Conservation (phyloP, 2,888 invertebrate species). For the Rhagonycha lutea region DNA sequence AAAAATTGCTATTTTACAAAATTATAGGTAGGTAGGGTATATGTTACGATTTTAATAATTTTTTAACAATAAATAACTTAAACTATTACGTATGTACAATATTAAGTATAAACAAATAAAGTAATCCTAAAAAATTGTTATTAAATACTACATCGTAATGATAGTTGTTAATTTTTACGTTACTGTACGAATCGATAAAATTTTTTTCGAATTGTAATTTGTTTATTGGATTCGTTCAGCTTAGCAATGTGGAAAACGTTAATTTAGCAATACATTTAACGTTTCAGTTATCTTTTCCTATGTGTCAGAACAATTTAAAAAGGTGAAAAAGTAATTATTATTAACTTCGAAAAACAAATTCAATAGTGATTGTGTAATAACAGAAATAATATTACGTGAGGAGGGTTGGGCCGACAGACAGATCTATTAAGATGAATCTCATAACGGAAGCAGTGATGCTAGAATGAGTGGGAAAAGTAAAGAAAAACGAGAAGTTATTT, state of each 20-base stretch:
- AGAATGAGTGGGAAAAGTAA: not conserved
- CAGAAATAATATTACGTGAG: not conserved
- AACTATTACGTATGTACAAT: constrained; percentile 25
- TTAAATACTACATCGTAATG: not conserved
- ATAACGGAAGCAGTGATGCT: too few relatives aligned
- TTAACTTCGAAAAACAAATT: not conserved
- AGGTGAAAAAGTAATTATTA: not conserved
- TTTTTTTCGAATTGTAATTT: not conserved
- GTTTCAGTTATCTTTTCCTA: not conserved
- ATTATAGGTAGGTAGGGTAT: constrained; percentile 20
- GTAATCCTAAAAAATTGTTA: not conserved
- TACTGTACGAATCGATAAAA: not conserved
- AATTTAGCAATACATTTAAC: not conserved
- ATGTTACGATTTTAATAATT: constrained; percentile 18
- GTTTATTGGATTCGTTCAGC: not conserved
- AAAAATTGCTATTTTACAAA: constrained; percentile 21
- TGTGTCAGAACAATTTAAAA: not conserved
- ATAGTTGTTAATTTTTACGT: not conserved
- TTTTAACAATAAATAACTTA: constrained; percentile 22
- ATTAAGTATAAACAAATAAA: not conserved
- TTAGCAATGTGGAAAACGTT: not conserved
- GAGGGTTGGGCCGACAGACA: not conserved
- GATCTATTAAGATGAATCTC: not conserved
- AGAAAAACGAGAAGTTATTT: not conserved
- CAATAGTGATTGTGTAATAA: not conserved